Evolutionary conservation across 2,888 invertebrate genomes (phyloP), one percentile per base, ranked within the genome.

Genomic region (Ceramica pisi): DNA sequence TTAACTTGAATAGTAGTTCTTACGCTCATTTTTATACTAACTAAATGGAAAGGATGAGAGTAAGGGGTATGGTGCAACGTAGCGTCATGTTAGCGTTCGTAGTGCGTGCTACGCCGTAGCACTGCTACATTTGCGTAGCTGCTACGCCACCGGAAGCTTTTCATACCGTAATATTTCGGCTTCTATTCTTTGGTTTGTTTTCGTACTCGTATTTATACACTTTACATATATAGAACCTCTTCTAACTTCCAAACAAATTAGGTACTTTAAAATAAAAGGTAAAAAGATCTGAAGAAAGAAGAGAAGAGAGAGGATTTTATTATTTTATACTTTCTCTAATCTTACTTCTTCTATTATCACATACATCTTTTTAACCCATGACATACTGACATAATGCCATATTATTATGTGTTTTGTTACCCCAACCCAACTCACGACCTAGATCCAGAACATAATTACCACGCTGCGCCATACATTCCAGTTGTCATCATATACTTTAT

Each of bases 21-120:
- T 59, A 31, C 26, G 31, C 19, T 35, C 23, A 44, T 56, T 12
- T 5, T 41, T 41, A n/a, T n/a, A 46, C 12, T 46, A 12, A 41
- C 41, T 41, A 19, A 31, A 60, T 41, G 14, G n/a, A 59, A n/a
- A 16, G 5, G 41, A 41, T 14, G 14, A 14, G 14, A 41, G 14
- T 3, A 10, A 1, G 41, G 0, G 10, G 1, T 41, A n/a, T n/a
- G n/a, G n/a, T 38, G 41, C 41, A 41, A 14, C 14, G 46, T 8
- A 46, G 19, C 46, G 46, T 19, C 46, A 6, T 46, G 31, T 44
- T 44, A 16, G 16, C 16, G 19, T 46, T 16, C 57, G 55, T 74
- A 56, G 50, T 19, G 6, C 3, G 9, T 21, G 59, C 73, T 74
- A 72, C 67, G 60, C 14, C 72, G 67, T 74, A 74, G 73, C 67